A percentile compares a stretch with the other conserved stretches of the same genome.
Conservation (phyloP, 2,888 invertebrate species). For the Drosophila robusta region DNA sequence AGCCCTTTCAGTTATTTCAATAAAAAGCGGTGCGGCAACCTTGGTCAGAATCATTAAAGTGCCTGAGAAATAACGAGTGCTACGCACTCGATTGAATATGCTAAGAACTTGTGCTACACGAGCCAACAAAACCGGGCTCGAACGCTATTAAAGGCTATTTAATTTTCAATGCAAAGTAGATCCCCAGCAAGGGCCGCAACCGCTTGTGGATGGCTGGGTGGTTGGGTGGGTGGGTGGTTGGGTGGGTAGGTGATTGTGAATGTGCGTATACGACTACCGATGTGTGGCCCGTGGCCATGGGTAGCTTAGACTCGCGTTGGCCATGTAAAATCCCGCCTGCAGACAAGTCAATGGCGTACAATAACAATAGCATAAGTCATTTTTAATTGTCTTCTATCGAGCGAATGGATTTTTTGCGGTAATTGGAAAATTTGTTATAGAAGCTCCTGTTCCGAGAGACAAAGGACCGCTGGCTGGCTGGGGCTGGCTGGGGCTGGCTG, state of each 20-base stretch:
- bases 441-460: not conserved
- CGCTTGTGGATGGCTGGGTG: no score
- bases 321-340: constrained; percentile 17
- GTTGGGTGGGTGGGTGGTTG: not conserved
- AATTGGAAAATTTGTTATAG: constrained; percentile 70
- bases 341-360: constrained; percentile 31
- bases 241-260: no score
- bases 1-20: not conserved
- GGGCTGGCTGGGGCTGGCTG: not conserved
- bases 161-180: constrained; percentile 4
- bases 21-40: not conserved
- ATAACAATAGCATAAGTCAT: constrained; percentile 73
- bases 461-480: not conserved
- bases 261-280: not conserved
- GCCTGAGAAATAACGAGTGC: not conserved
- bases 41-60: not conserved
- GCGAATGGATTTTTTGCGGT: constrained; percentile 64
- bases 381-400: constrained; percentile 77
- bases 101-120: constrained; percentile 3
- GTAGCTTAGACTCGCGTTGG: constrained; percentile 4
- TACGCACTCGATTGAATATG: constrained; percentile 2
- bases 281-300: not conserved
- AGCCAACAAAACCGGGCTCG: not conserved
- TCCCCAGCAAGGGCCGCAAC: not conserved
- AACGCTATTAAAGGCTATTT: constrained; percentile 5